Evolutionary conservation across 2,888 invertebrate species (phyloP).

Genomic region (Cacoxenus indagator): DNA sequence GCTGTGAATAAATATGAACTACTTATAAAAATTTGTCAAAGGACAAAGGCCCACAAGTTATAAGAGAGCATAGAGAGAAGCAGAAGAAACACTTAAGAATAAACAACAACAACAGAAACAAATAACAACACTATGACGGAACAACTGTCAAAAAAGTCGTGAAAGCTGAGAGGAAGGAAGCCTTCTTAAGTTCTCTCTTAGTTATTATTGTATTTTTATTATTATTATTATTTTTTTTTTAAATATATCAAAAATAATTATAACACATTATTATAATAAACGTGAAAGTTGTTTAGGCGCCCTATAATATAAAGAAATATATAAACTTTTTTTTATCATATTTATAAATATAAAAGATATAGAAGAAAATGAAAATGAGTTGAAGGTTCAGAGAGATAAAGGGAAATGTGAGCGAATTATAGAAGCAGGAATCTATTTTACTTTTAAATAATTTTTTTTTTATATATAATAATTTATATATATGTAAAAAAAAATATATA

Average conservation of each 20-base stretch:
- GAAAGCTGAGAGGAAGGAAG: background rate
- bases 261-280: background rate
- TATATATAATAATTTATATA: background rate
- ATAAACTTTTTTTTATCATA: background rate
- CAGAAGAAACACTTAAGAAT: too few relatives aligned
- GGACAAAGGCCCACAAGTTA: background rate
- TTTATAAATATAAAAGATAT: background rate
- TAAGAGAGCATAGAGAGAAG: background rate
- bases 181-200: background rate
- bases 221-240: background rate
- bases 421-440: conserved; percentile 19
- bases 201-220: background rate
- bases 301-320: too few relatives aligned
- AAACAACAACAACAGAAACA: background rate
- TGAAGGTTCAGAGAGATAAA: background rate
- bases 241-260: background rate
- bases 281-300: background rate
- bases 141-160: background rate
- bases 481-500: background rate
- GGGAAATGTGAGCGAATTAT: background rate
- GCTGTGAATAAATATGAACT: background rate
- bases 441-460: background rate
- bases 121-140: background rate
- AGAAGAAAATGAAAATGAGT: background rate
- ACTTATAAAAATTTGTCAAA: background rate